Conservation (phyloP, 2,113 vertebrate genomes). For the Gadus chalcogrammus region DNA sequence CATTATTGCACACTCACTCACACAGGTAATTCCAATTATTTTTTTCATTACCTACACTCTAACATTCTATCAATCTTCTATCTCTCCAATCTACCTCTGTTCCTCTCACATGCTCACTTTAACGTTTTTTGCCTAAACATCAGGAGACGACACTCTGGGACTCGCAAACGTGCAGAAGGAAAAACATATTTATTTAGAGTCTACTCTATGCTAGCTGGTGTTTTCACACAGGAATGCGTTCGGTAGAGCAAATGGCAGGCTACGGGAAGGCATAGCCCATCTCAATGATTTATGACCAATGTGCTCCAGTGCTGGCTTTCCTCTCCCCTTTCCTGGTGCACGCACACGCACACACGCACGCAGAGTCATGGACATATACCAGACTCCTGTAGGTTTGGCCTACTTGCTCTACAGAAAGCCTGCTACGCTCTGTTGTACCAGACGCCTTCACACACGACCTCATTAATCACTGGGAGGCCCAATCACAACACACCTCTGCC, state of each 20-base stretch:
- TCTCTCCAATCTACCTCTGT: conserved; percentile 29
- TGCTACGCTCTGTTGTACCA: conserved; percentile 50
- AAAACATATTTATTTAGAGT: conserved; percentile 67
- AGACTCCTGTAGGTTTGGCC: conserved; percentile 48
- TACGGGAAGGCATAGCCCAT: conserved; percentile 51
- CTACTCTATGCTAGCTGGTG: conserved; percentile 30
- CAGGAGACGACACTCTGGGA: conserved; percentile 39
- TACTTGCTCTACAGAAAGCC: conserved; percentile 58
- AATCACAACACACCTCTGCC: conserved; percentile 37
- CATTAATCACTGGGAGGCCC: conserved; percentile 50
- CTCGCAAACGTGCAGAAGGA: conserved; percentile 33
- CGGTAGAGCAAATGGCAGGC: conserved; percentile 62
- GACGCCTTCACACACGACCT: conserved; percentile 43
- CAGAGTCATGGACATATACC: conserved; percentile 34
- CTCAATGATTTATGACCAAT: conserved; percentile 60
- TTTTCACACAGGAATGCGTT: conserved; percentile 61
- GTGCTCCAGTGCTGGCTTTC: conserved; percentile 41
- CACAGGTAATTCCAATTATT: conserved; percentile 70
- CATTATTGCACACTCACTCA: conserved; percentile 65
- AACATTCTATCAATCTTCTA: conserved; percentile 3
- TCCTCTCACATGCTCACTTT: conserved; percentile 16
- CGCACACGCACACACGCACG: conserved; percentile 11
- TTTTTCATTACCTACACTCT: conserved; percentile 57
- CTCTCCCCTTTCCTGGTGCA: conserved; percentile 4
- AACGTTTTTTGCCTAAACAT: background rate